Evolutionary conservation across 1,140 invertebrate genomes (phyloP), one percentile per base, ranked within the genome.

Genomic region (Sycobia sp.): DNA sequence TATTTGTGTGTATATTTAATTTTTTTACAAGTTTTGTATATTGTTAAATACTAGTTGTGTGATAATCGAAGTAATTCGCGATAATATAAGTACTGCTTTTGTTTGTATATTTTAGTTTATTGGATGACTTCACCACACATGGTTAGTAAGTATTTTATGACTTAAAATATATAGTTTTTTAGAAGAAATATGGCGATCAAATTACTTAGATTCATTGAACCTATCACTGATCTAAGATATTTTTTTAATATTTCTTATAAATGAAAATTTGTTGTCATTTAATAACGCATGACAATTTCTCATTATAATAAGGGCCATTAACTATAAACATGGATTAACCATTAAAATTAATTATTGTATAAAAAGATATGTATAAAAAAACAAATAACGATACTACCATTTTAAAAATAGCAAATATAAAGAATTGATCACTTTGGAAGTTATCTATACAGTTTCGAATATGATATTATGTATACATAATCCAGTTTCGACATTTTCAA

Each of bases 71-170:
- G 25, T 55, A 49, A 49, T 46, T 54, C 25, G 20, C 22, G 36
- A 54, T 55, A 62, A 55, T 49, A 27, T 62, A 62, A 62, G 60
- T 62, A 62, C 60, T 56, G 34, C 41, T 2, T 46, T 29, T 18
- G 49, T 18, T 49, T 55, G 23, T 34, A 7, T 38, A 4, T 49
- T 49, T 9, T 22, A 20, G 11, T n/a, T 25, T 14, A 58, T 49
- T 14, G 4, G n/a, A 27, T 23, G 13, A 49, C 36, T 20, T 49
- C 44, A 38, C 32, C 56, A 20, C 29, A n/a, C 7, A 14, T 49
- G n/a, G n/a, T n/a, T n/a, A n/a, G n/a, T n/a, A n/a, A n/a, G 3
- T 58, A 34, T 47, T 29, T 49, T 58, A 49, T 16, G 9, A 14
- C 44, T 58, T 36, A 18, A 18, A n/a, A 38, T 5, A 14, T 43